phyloP scores from a whole-genome alignment of 2,113 vertebrate species.

The Ia io region DNA sequence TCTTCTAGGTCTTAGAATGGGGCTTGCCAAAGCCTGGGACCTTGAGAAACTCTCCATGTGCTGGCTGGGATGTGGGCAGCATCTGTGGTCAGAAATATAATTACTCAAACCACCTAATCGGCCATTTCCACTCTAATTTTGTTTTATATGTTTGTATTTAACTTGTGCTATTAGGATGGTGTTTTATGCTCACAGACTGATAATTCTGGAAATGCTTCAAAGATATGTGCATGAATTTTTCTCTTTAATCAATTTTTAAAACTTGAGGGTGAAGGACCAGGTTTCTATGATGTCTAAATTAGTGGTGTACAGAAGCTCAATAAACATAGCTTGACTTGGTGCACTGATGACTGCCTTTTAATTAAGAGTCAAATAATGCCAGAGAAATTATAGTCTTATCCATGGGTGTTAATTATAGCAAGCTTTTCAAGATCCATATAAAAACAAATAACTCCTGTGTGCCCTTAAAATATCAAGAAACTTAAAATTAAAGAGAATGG shows the following conservation, averaged over 20 bases:
- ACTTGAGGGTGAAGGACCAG: not conserved
- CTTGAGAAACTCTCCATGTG: not conserved
- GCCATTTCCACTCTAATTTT: not conserved
- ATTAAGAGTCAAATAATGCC: not conserved
- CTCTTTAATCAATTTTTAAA: not conserved
- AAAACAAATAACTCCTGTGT: not conserved
- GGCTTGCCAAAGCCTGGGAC: not conserved
- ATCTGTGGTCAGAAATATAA: conserved; percentile 7
- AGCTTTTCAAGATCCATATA: not conserved
- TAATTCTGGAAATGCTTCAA: not conserved
- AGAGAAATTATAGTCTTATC: not conserved
- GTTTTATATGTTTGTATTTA: not conserved
- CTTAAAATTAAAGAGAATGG: not conserved
- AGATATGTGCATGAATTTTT: not conserved
- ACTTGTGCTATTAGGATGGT: not conserved
- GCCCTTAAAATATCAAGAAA: not conserved
- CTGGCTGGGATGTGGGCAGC: not conserved
- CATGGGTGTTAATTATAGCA: not conserved
- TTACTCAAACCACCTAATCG: not conserved
- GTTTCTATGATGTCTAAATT: not conserved
- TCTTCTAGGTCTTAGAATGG: not conserved
- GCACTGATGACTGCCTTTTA: not conserved
- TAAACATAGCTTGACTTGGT: not conserved
- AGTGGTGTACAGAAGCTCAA: not conserved
- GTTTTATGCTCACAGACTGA: not conserved